Base-by-base conservation (phyloP, 1,140 invertebrate species). In the Saxidomus purpurata region DNA sequence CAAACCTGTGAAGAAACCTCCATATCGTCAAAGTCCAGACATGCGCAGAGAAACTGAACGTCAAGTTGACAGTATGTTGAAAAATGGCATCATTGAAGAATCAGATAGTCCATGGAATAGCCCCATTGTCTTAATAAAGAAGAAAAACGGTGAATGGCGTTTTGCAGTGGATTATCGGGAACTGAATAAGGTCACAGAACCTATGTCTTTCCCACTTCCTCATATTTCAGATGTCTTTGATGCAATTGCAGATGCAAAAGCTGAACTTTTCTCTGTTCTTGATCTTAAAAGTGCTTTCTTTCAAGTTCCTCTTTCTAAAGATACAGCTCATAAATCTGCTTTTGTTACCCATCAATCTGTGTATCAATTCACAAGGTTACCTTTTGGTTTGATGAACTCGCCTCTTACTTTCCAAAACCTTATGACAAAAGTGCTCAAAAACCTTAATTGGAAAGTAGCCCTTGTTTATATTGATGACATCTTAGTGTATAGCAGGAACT, bases 341-440 rank as follows among this genome's bases (percentile, higher is more conserved):
- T 90, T 92, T 76, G 13, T 74, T 3, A 77, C 52, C 4, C 38
- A 49, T 13, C 11, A 47, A 28, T 76, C 76, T 34, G 25, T 47
- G 2, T 80, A 67, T 80, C n/a, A 63, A 6, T 90, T 87, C 6
- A 85, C 59, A 34, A 69, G 84, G 47, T 28, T 92, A 40, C 81
- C 84, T 25, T 92, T 92, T 87, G 90, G 90, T n/a, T 38, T 92
- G n/a, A 25, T 34, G 17, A 91, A 90, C 36, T 31, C 80, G 6
- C 85, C 80, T 22, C 43, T 61, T 0, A 87, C 77, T 34, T 92
- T 89, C 43, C 89, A 89, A 47, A 47, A 52, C 25, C 9, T 91
- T 4, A 94, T 52, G 83, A 79, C n/a, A 87, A 96, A 0, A n/a
- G 90, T 92, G 0, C 52, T 93, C 11, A 71, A 71, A 49, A 84